Evolutionary conservation across 2,888 invertebrate species (phyloP).

Genomic region (Conops quadrifasciatus): DNA sequence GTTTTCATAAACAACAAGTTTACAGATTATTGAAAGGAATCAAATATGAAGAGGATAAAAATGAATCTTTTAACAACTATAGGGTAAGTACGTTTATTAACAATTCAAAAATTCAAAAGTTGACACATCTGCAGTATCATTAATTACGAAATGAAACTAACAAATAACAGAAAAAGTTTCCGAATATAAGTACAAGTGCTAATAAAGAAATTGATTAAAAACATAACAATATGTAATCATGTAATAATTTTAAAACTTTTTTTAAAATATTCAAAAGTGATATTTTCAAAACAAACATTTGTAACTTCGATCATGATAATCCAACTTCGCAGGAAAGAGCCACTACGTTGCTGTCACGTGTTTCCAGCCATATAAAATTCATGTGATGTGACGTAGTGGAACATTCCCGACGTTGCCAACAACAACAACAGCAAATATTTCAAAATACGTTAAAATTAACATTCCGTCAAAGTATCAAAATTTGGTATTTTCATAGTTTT

Average conservation of each 20-base stretch:
- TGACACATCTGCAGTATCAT: no score
- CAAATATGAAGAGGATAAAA: no score
- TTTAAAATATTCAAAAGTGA: background rate
- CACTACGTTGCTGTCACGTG: conserved; percentile 50
- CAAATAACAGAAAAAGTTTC: no score
- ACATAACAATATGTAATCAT: background rate
- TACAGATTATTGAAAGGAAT: no score
- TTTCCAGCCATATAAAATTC: conserved; percentile 43
- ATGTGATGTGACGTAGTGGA: conserved; percentile 53
- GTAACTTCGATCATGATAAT: background rate
- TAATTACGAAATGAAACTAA: no score
- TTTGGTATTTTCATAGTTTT: no score
- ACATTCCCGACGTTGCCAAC: conserved; percentile 47
- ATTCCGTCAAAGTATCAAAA: no score
- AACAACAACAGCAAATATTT: conserved; percentile 15
- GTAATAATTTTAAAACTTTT: background rate
- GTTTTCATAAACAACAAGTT: no score
- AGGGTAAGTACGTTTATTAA: no score
- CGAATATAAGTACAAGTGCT: background rate
- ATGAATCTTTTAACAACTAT: no score
- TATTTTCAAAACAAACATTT: background rate
- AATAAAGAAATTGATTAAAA: background rate
- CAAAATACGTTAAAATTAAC: no score
- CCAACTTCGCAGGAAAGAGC: conserved; percentile 44
- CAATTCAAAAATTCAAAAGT: no score